These are phyloP conservation scores for Dysdera silvatica DNA, from an alignment of 1,140 invertebrate species.

Conservation along the genomic window DNA sequence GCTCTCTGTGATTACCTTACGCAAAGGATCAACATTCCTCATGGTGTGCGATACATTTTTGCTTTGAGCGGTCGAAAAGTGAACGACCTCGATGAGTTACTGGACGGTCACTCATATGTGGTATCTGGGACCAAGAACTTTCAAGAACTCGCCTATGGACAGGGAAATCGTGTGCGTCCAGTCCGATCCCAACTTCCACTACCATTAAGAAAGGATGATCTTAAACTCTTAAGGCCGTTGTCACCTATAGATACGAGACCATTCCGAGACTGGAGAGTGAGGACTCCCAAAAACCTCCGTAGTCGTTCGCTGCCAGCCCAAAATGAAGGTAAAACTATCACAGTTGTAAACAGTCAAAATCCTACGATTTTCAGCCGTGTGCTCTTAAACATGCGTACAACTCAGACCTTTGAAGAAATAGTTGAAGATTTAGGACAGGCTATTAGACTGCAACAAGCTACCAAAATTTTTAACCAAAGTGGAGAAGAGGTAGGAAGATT, in stretches of 20 bases:
- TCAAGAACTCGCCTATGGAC: slow-evolving; percentile 46
- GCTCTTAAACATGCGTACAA: slow-evolving; percentile 78
- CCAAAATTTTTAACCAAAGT: slow-evolving; percentile 78
- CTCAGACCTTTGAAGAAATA: slow-evolving; percentile 90
- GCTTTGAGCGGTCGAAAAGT: slow-evolving; percentile 79
- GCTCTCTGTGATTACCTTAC: slow-evolving; percentile 62
- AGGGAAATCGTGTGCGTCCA: slow-evolving; percentile 7
- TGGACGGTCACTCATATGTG: slow-evolving; percentile 82
- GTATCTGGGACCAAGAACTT: slow-evolving; percentile 86
- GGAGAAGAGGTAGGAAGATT: slow-evolving; percentile 71
- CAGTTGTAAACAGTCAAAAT: slow-evolving; percentile 84
- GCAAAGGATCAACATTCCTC: slow-evolving; percentile 35
- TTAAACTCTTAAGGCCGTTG: slow-evolving; percentile 32
- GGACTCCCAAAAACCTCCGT: slow-evolving; percentile 11
- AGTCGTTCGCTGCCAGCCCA: slow-evolving; percentile 38
- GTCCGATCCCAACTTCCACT: slow-evolving; percentile 4
- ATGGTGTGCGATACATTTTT: slow-evolving; percentile 63
- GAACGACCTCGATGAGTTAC: slow-evolving; percentile 71
- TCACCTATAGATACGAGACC: slow-evolving; percentile 45
- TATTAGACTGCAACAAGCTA: slow-evolving; percentile 76
- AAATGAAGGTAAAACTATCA: slow-evolving; percentile 63
- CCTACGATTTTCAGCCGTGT: slow-evolving; percentile 73
- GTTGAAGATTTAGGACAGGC: slow-evolving; percentile 84
- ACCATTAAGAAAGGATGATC: slow-evolving; percentile 30
- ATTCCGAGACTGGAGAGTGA: slow-evolving; percentile 37